These are phyloP conservation scores for Podargus strigoides DNA, from an alignment of 2,797 vertebrate species.

Conservation along the genomic window DNA sequence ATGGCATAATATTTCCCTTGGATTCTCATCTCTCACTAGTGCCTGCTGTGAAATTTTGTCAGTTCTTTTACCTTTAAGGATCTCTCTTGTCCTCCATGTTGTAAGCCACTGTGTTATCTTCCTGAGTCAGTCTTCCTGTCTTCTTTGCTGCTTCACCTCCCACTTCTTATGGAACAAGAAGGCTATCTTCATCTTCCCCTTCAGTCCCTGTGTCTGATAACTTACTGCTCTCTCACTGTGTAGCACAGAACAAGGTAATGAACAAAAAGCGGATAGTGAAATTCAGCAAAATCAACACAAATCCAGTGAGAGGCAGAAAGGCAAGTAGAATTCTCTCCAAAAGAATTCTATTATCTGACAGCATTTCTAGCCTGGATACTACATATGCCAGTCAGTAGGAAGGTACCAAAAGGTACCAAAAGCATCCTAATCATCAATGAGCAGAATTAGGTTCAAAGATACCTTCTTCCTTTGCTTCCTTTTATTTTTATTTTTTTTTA, in stretches of 20 bases:
- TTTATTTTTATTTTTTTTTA: not conserved
- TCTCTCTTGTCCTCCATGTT: not conserved
- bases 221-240: not conserved
- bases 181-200: slow-evolving; percentile 42
- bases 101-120: not conserved
- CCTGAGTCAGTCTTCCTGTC: not conserved
- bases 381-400: not conserved
- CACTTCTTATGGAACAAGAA: not conserved
- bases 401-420: not conserved
- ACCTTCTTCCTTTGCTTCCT: not conserved
- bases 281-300: slow-evolving; percentile 3
- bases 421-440: not conserved
- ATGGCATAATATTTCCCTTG: not conserved
- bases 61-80: slow-evolving; percentile 9
- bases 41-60: slow-evolving; percentile 48
- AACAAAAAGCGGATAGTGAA: not conserved
- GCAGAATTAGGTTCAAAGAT: not conserved
- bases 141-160: not conserved
- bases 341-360: not conserved
- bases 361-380: not conserved
- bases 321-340: not conserved
- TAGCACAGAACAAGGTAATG: not conserved
- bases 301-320: not conserved
- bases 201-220: not conserved
- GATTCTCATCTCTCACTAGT: slow-evolving; percentile 6